Conservation (phyloP, 2,888 invertebrate species). For the Sepiola atlantica region DNA sequence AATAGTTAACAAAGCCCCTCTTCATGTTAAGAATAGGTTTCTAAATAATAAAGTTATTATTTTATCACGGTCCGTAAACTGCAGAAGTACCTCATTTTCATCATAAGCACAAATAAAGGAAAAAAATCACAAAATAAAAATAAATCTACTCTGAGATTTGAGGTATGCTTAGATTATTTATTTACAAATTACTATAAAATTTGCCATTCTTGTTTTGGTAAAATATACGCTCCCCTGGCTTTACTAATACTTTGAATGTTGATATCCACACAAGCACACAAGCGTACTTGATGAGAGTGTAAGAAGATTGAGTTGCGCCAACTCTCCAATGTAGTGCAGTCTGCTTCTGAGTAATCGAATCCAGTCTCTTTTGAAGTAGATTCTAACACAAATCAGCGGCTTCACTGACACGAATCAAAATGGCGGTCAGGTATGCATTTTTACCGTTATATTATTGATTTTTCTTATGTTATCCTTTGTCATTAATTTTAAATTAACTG, state of each 20-base stretch:
- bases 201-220: background rate
- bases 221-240: background rate
- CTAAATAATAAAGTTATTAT: too few relatives aligned
- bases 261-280: background rate
- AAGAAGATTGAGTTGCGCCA: background rate
- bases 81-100: too few relatives aligned
- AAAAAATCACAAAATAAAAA: background rate
- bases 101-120: background rate
- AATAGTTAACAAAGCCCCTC: too few relatives aligned
- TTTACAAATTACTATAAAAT: slow-evolving; percentile 32
- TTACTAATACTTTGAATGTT: background rate
- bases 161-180: background rate
- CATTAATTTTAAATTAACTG: background rate
- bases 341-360: background rate
- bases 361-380: background rate
- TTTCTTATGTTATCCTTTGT: background rate
- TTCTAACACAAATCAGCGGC: background rate
- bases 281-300: background rate
- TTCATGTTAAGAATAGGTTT: too few relatives aligned
- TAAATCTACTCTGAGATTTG: background rate
- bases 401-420: background rate
- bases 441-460: background rate
- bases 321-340: background rate
- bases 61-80: too few relatives aligned
- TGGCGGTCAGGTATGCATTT: background rate